Base-by-base conservation (phyloP, 2,888 invertebrate species). In the Nasonia oneida region DNA sequence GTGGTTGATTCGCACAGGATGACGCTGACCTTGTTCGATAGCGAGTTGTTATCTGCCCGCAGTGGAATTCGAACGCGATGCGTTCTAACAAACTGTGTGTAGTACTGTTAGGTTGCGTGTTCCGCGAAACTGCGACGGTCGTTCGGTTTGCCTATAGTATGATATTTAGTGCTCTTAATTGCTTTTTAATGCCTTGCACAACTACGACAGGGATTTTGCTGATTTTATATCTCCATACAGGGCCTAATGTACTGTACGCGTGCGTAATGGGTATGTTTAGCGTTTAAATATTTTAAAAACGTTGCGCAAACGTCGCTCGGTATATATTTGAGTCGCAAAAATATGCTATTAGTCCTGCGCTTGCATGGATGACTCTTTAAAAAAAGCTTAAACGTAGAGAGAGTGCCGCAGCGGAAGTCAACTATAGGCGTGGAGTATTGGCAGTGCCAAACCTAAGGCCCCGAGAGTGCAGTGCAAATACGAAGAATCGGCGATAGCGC, bases 391-490 rank as follows among this genome's bases (percentile, higher is more conserved):
- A 10, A 47, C 10, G 12, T 47, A 1, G 29, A 29, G 29, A 29
- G 29, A 29, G 29, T 1, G 14, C 5, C 18, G 42, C 39, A 47
- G 33, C 47, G 67, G 67, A 78, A 78, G 39, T 78, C 15, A 29
- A 67, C 23, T 23, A 67, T 67, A 78, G 78, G 64, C 39, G 78
- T 47, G 67, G 78, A 15, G 42, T 47, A 64, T 78, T 78, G 29
- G 29, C 42, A 29, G 33, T 50, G 67, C 39, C 77, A 29, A 61
- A 78, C 47, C 18, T 78, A 39, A 77, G 14, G 61, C 18, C 14
- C 29, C 29, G 29, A 29, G 29, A 37, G 3, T 33, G 70, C 70
- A 37, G 37, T 18, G 70, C 33, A 37, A 23, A 37, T 8, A 15
- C 37, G 33, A 61, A 29, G 3, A 14, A 53, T 37, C 37, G 23